Evolutionary conservation across 2,888 invertebrate species (phyloP).

Genomic region (Phytoseiulus persimilis): DNA sequence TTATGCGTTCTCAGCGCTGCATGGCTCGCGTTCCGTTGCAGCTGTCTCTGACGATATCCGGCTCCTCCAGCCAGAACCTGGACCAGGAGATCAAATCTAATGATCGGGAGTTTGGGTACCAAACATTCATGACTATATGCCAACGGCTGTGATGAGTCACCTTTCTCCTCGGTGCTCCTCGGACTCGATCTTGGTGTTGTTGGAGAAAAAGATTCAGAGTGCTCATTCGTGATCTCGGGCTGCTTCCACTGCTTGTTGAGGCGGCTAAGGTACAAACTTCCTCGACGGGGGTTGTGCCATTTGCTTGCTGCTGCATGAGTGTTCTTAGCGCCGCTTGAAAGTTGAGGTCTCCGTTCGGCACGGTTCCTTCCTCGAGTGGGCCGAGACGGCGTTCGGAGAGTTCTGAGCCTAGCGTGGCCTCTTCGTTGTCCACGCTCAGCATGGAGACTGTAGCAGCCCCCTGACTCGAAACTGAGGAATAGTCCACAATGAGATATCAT

Average conservation of each 20-base stretch:
- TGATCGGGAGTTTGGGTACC: background rate
- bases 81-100: background rate
- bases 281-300: background rate
- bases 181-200: background rate
- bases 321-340: background rate
- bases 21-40: background rate
- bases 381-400: constrained; percentile 8
- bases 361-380: background rate
- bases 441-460: constrained; percentile 24
- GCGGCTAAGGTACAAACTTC: background rate
- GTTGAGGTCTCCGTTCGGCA: background rate
- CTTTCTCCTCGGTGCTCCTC: background rate
- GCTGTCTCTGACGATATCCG: background rate
- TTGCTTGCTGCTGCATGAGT: background rate
- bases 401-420: constrained; percentile 13
- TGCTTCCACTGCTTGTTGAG: background rate
- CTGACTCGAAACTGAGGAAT: constrained; percentile 21
- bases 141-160: no score
- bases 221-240: background rate
- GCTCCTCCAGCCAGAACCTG: background rate
- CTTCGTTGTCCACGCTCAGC: constrained; percentile 28
- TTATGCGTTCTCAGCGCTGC: background rate
- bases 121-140: no score
- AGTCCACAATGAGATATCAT: background rate
- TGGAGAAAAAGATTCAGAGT: background rate